Conservation (phyloP, 64 coral and sea anemone species). For the Dendronephthya gigantea region DNA sequence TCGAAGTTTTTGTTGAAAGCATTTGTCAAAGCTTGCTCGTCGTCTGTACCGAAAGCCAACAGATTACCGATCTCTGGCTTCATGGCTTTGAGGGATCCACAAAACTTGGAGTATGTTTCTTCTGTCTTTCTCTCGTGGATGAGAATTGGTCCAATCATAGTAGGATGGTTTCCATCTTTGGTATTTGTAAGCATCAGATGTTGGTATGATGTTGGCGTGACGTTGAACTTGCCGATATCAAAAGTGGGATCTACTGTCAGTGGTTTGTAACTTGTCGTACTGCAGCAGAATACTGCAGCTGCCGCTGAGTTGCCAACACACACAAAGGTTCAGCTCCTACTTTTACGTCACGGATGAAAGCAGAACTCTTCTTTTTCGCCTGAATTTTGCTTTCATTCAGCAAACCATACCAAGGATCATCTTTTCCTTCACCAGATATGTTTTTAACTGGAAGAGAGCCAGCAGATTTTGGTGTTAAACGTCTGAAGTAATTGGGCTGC, state of each 20-base stretch:
- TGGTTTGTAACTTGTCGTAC: not conserved
- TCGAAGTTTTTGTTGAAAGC: conserved; percentile 40
- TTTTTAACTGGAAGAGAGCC: not conserved
- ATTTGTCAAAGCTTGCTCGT: conserved; percentile 2
- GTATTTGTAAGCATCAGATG: not conserved
- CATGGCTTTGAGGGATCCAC: conserved; percentile 37
- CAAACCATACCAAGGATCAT: conserved; percentile 38
- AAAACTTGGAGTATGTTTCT: conserved; percentile 26
- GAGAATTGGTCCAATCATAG: conserved; percentile 36
- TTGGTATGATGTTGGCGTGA: not conserved
- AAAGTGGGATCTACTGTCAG: not conserved
- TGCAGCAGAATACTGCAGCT: not conserved
- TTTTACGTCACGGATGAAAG: not conserved
- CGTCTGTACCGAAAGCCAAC: conserved; percentile 45
- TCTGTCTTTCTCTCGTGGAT: conserved; percentile 38
- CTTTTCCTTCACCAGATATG: conserved; percentile 23
- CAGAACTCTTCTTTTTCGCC: not conserved
- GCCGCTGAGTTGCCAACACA: not conserved
- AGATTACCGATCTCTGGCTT: conserved; percentile 22
- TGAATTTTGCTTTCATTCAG: conserved; percentile 18
- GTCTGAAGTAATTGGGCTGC: no score
- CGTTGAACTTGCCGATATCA: not conserved
- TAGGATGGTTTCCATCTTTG: conserved; percentile 24
- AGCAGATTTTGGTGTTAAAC: not conserved
- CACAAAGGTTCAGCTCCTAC: not conserved